Evolutionary conservation across 1,140 invertebrate genomes (phyloP).

Genomic region (Dinoponera quadriceps): DNA sequence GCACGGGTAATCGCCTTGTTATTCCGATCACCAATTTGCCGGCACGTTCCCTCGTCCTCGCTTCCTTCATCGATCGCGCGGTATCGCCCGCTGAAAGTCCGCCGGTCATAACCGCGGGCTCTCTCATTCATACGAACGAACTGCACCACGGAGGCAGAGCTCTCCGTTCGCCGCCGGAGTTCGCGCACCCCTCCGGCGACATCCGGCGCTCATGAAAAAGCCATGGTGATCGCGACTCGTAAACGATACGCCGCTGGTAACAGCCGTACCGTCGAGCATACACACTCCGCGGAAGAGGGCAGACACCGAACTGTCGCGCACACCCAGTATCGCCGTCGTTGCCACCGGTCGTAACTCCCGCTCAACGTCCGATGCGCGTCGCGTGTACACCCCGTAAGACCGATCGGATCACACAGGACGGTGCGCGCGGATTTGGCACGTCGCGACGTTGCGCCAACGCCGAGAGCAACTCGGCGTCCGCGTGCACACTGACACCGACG

Average conservation of each 20-base stretch:
- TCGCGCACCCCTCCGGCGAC: neutral
- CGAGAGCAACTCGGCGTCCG: constrained; percentile 70
- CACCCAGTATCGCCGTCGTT: too few relatives aligned
- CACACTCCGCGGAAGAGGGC: neutral
- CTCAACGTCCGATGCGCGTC: neutral
- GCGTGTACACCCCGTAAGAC: too few relatives aligned
- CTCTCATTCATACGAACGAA: neutral
- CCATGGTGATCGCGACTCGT: neutral
- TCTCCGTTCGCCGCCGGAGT: neutral
- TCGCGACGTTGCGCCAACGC: constrained; percentile 48
- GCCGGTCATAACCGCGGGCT: neutral
- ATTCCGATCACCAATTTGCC: too few relatives aligned
- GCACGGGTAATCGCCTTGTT: too few relatives aligned
- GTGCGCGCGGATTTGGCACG: neutral
- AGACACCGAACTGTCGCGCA: neutral
- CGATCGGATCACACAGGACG: too few relatives aligned
- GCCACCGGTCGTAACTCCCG: constrained; percentile 1
- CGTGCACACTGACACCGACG: constrained; percentile 77
- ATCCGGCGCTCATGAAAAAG: neutral
- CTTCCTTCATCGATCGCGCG: too few relatives aligned
- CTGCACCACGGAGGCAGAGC: neutral
- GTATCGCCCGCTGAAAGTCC: too few relatives aligned
- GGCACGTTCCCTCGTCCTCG: too few relatives aligned
- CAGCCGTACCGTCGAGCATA: too few relatives aligned
- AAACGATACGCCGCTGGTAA: neutral